Evolutionary conservation across 1,140 invertebrate genomes (phyloP), one percentile per base, ranked within the genome.

Genomic region (Sycophaga agraensis): DNA sequence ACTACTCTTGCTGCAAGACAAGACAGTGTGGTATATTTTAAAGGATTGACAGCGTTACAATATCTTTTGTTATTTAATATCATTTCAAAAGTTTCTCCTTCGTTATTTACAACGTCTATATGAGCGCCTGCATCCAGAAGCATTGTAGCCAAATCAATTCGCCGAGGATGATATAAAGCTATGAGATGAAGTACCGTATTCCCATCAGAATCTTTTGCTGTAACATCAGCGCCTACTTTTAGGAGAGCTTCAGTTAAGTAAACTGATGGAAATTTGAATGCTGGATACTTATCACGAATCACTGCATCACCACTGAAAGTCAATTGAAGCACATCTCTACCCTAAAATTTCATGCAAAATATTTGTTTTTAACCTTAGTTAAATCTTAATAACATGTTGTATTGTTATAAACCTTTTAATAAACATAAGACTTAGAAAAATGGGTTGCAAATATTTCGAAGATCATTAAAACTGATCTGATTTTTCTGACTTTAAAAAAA

Each of bases 121-220:
- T 98, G 94, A 9, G 91, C 91, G 24, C 93, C 93, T 67, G 86
- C 82, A 3, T 87, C 80, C 0, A 97, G 82, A 0, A 97, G 81
- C 2, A 84, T 84, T 60, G 84, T 82, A 0, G 91, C 85, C 12
- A 95, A 82, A 14, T 84, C 84, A 2, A 86, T 82, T 11, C 85
- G 84, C 73, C 85, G 88, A 5, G 87, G 87, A 69, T 85, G 80
- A 4, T 82, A 82, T 26, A 82, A 76, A 28, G 88, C 89, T 2
- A 87, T 85, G n/a, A 93, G 76, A 71, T 95, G 93, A 11, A 96
- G 81, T 1, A 91, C 87, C 11, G 91, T 93, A 74, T 95, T 95
- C 7, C 90, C 90, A 45, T 88, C 86, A 17, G 87, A 84, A 71
- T 95, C 92, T 1, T 80, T 77, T 3, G 85, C 87, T 77, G 90